These are phyloP conservation scores for Podarcis muralis DNA, from an alignment of 2,113 vertebrate species.

Conservation along the genomic window DNA sequence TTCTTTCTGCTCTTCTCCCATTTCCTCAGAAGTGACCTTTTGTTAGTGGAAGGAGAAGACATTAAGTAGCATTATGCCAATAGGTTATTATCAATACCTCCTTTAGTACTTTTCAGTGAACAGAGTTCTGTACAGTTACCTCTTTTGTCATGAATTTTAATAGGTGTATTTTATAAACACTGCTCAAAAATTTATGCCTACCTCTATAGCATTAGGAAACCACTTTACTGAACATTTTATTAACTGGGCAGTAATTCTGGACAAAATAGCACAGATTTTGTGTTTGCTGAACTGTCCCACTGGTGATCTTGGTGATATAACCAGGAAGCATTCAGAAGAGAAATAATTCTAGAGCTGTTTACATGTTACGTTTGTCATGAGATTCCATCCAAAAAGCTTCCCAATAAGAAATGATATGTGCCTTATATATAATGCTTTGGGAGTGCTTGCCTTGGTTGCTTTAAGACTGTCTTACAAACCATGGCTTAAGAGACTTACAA, in stretches of 20 bases:
- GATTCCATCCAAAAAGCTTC: background rate
- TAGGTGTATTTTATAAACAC: background rate
- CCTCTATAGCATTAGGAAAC: background rate
- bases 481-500: background rate
- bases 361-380: background rate
- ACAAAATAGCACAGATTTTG: background rate
- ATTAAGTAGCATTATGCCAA: background rate
- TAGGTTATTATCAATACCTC: background rate
- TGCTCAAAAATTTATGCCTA: background rate
- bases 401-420: no score
- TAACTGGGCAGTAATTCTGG: background rate
- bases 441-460: background rate
- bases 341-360: background rate
- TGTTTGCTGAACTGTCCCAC: background rate
- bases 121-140: background rate
- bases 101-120: background rate
- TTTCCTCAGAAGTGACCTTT: background rate
- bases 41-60: background rate
- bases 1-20: background rate
- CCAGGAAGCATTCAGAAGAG: background rate
- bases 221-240: no score
- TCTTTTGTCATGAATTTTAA: conserved; percentile 1
- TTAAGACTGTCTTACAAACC: background rate
- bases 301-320: background rate
- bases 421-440: background rate